Conservation (phyloP, 2,113 vertebrate genomes). For the mouse (Mus musculus) region GRCm39 chrX:49929501-49930000, state of each 20-base stretch:
- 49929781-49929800: not conserved
- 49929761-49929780: not conserved
- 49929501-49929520: constrained; percentile 2
- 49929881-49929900: constrained; percentile 19
- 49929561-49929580: not conserved
- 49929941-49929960: not conserved
- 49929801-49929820: not conserved
- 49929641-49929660: constrained; percentile 34
- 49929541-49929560: not conserved
- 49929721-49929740: constrained; percentile 11
- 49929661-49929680: not conserved
- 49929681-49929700: constrained; percentile 51
- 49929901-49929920: constrained; percentile 47
- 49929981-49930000: constrained; percentile 22
- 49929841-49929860: not conserved
- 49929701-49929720: not conserved
- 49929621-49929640: constrained; percentile 9
- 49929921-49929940: not conserved
- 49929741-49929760: not conserved
- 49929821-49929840: not conserved
- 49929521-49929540: not conserved
- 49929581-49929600: not conserved
- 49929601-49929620: not conserved
- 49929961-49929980: constrained; percentile 73
- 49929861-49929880: not conserved